Conservation (phyloP, 2,888 invertebrate species). For the Aromia moschata region DNA sequence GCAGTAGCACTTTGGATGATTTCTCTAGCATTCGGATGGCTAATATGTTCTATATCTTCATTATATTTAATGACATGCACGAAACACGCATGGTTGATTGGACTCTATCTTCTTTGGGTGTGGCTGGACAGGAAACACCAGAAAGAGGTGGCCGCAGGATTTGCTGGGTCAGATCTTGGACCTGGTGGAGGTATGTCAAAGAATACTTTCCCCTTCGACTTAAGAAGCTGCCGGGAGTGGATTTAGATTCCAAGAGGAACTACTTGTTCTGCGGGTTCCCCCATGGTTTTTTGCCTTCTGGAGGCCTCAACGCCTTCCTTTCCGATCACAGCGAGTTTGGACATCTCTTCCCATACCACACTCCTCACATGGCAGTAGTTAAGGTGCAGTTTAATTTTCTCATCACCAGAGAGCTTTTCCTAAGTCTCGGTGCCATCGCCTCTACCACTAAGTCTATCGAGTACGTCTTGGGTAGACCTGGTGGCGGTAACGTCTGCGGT, state of each 20-base stretch:
- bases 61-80: too few relatives aligned
- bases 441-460: neutral
- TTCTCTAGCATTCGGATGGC: too few relatives aligned
- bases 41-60: too few relatives aligned
- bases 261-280: constrained; percentile 91
- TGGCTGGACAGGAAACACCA: too few relatives aligned
- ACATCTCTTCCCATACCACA: constrained; percentile 57
- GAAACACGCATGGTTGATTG: too few relatives aligned
- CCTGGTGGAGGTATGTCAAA: too few relatives aligned
- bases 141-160: too few relatives aligned
- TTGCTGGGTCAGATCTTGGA: too few relatives aligned
- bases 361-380: neutral
- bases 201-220: too few relatives aligned
- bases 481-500: constrained; percentile 71
- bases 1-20: too few relatives aligned
- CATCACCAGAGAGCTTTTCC: neutral
- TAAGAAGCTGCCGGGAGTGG: constrained; percentile 85
- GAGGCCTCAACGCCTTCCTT: constrained; percentile 81
- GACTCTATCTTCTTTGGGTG: too few relatives aligned
- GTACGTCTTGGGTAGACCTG: constrained; percentile 41
- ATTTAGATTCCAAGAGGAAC: constrained; percentile 81
- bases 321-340: constrained; percentile 64
- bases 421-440: neutral
- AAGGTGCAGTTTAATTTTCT: neutral
- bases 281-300: constrained; percentile 84